Evolutionary conservation across 2,797 vertebrate genomes (phyloP).

Genomic region (Sebastes kiyomatsui): DNA sequence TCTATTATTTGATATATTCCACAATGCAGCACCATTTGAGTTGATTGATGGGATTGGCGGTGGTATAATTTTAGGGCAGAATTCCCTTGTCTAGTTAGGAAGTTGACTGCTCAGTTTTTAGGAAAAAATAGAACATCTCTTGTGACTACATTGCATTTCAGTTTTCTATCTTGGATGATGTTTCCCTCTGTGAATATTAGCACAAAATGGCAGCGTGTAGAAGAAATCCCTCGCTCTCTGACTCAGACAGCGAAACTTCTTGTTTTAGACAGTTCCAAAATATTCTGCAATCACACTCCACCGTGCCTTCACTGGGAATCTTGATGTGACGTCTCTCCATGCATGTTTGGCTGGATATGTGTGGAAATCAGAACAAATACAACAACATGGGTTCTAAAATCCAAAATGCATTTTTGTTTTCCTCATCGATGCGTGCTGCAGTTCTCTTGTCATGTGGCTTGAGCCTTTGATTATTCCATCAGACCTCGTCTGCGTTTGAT

Average conservation of each 20-base stretch:
- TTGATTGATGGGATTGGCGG: not conserved
- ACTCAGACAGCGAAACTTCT: not conserved
- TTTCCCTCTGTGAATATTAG: not conserved
- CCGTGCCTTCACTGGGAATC: not conserved
- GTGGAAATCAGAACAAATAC: not conserved
- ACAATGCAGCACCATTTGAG: not conserved
- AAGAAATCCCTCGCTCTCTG: not conserved
- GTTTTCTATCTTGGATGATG: not conserved
- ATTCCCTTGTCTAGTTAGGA: not conserved
- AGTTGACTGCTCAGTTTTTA: not conserved
- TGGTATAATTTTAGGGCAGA: not conserved
- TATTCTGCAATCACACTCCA: conserved; percentile 12
- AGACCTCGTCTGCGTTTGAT: conserved; percentile 45
- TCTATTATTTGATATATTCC: not conserved
- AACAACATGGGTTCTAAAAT: not conserved
- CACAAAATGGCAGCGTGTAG: conserved; percentile 1
- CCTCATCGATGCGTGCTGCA: not conserved
- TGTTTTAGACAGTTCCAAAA: conserved; percentile 3
- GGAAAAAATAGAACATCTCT: not conserved
- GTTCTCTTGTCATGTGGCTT: not conserved
- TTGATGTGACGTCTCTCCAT: not conserved
- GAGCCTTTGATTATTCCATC: not conserved
- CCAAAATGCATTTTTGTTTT: not conserved
- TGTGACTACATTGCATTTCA: not conserved
- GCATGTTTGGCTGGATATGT: not conserved